phyloP scores from a whole-genome alignment of 2,888 invertebrate genomes.

The Hofmannophila pseudospretella region DNA sequence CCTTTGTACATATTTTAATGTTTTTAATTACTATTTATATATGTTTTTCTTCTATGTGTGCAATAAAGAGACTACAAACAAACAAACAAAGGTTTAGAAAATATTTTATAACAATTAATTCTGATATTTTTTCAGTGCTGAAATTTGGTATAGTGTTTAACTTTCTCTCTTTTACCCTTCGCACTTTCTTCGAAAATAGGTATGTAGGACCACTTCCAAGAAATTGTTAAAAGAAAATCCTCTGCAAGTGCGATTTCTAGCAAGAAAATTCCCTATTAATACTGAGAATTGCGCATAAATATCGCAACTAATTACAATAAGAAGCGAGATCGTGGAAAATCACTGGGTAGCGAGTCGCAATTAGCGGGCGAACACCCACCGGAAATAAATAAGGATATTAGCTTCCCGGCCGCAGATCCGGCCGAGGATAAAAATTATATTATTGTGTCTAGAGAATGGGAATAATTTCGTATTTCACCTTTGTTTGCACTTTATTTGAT shows the following conservation, averaged over 20 bases:
- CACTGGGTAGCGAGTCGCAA: slow-evolving; percentile 64
- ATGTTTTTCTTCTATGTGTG: too few species aligned
- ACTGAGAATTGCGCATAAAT: slow-evolving; percentile 41
- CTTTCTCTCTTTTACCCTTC: too few species aligned
- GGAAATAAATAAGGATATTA: slow-evolving; percentile 74
- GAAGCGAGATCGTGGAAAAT: slow-evolving; percentile 67
- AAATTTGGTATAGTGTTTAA: too few species aligned
- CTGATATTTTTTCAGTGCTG: too few species aligned
- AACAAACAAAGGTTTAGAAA: too few species aligned
- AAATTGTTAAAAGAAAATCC: not conserved
- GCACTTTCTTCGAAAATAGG: too few species aligned
- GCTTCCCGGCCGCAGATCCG: slow-evolving; percentile 40
- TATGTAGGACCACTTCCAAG: too few species aligned
- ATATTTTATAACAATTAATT: too few species aligned
- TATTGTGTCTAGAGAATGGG: slow-evolving; percentile 33
- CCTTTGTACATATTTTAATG: too few species aligned
- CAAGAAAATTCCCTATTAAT: slow-evolving; percentile 21
- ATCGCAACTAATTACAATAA: slow-evolving; percentile 54
- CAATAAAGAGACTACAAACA: too few species aligned
- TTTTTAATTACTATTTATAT: too few species aligned
- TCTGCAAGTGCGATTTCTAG: slow-evolving; percentile 20
- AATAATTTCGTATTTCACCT: slow-evolving; percentile 4
- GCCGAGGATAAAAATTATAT: slow-evolving; percentile 56
- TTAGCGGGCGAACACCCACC: slow-evolving; percentile 69
- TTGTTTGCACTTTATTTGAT: slow-evolving; percentile 2